phyloP scores from a whole-genome alignment of 2,797 vertebrate species.

The Sebastes aleutianus region DNA sequence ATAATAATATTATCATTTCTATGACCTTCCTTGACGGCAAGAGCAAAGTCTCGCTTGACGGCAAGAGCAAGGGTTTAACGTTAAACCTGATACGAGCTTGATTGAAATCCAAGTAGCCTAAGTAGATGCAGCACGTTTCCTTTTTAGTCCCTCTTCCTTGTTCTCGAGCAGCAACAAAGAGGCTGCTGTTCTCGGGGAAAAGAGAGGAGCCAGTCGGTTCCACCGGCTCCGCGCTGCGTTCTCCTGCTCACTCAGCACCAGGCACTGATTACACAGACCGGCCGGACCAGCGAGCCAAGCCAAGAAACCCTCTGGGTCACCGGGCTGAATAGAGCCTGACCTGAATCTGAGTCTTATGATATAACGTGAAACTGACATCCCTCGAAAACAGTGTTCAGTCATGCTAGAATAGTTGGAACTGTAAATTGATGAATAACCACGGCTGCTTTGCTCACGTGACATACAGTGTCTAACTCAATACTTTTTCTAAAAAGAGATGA shows the following conservation, averaged over 20 bases:
- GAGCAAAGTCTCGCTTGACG: not conserved
- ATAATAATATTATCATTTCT: conserved; percentile 10
- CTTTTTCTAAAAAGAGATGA: not conserved
- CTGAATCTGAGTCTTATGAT: conserved; percentile 11
- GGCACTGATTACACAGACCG: conserved; percentile 46
- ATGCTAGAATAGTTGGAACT: not conserved
- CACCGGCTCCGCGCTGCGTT: not conserved
- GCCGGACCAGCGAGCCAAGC: conserved; percentile 14
- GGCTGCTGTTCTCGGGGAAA: conserved; percentile 58
- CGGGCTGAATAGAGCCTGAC: conserved; percentile 4
- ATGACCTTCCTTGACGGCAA: not conserved
- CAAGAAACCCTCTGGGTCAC: conserved; percentile 13
- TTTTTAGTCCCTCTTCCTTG: conserved; percentile 22
- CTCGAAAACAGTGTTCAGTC: not conserved
- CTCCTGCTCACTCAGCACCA: conserved; percentile 63
- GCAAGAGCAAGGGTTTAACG: not conserved
- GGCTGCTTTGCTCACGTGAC: not conserved
- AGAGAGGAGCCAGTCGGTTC: conserved; percentile 27
- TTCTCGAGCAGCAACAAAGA: conserved; percentile 65
- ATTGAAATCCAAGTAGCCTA: conserved; percentile 14
- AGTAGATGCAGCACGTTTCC: conserved; percentile 31
- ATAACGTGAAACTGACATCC: not conserved
- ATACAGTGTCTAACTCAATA: not conserved
- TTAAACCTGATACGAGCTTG: not conserved
- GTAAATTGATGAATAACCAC: not conserved